Evolutionary conservation across 2,888 invertebrate genomes (phyloP).

Genomic region (Cerceris ruficornis): DNA sequence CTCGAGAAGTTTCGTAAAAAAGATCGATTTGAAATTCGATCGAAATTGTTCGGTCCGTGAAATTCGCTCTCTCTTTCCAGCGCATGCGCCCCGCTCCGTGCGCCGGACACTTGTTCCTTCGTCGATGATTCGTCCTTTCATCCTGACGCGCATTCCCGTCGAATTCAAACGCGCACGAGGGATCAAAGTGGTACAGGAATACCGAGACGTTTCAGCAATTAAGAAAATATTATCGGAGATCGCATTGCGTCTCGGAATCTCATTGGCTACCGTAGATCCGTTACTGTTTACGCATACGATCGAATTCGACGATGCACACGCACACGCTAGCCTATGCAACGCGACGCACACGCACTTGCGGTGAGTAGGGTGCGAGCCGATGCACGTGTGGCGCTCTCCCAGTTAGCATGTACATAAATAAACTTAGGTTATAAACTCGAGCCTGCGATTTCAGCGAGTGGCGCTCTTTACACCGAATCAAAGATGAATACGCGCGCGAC

Average conservation of each 20-base stretch:
- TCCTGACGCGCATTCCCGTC: too few species aligned
- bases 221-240: not conserved
- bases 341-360: constrained; percentile 36
- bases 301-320: constrained; percentile 29
- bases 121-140: too few species aligned
- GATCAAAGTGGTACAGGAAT: not conserved
- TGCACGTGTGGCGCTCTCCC: constrained; percentile 70
- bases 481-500: constrained; percentile 7
- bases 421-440: constrained; percentile 57
- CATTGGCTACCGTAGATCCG: constrained; percentile 14
- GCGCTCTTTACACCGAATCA: constrained; percentile 37
- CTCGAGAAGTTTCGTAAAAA: too few species aligned
- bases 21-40: too few species aligned
- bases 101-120: too few species aligned
- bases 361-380: constrained; percentile 20
- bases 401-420: constrained; percentile 65
- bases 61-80: too few species aligned
- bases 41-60: too few species aligned
- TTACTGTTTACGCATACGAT: constrained; percentile 36
- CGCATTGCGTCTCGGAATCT: not conserved
- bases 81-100: too few species aligned
- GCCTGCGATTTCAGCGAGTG: constrained; percentile 53
- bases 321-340: constrained; percentile 18
- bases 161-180: too few species aligned
- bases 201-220: not conserved